phyloP scores from a whole-genome alignment of 2,888 invertebrate species.

The Celastrina argiolus region DNA sequence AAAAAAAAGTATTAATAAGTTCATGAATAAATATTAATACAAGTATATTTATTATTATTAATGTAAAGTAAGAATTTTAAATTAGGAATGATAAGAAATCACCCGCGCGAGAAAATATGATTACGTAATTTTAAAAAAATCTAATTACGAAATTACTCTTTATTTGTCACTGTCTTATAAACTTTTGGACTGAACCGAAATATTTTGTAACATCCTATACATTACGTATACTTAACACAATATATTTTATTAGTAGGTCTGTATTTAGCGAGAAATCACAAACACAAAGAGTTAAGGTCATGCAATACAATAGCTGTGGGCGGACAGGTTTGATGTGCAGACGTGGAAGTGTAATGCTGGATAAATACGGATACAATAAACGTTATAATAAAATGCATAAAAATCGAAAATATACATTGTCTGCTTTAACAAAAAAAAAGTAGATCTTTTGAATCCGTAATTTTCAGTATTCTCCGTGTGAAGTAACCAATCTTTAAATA shows the following conservation, averaged over 20 bases:
- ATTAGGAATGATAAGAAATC: too few species aligned
- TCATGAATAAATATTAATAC: too few species aligned
- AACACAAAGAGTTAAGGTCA: conserved; percentile 53
- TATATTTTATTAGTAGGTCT: background rate
- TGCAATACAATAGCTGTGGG: conserved; percentile 44
- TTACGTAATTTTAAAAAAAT: too few species aligned
- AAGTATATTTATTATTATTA: too few species aligned
- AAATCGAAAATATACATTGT: background rate
- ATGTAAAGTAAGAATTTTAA: too few species aligned
- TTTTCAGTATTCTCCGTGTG: too few species aligned
- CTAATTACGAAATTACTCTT: too few species aligned
- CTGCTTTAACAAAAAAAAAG: too few species aligned
- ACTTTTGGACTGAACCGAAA: background rate
- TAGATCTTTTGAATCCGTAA: too few species aligned
- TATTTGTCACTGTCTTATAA: background rate
- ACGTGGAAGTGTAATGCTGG: background rate
- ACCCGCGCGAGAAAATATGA: too few species aligned
- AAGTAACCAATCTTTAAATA: too few species aligned
- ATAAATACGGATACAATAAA: background rate
- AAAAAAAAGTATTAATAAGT: too few species aligned
- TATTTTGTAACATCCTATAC: background rate
- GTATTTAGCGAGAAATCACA: conserved; percentile 5
- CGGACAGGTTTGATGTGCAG: background rate
- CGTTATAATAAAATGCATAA: background rate
- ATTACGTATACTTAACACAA: background rate